A percentile compares a stretch with the other conserved stretches of the same genome.
These are phyloP conservation scores for Schizaphis graminum DNA, from an alignment of 2,888 invertebrate genomes.

Conservation along the genomic window DNA sequence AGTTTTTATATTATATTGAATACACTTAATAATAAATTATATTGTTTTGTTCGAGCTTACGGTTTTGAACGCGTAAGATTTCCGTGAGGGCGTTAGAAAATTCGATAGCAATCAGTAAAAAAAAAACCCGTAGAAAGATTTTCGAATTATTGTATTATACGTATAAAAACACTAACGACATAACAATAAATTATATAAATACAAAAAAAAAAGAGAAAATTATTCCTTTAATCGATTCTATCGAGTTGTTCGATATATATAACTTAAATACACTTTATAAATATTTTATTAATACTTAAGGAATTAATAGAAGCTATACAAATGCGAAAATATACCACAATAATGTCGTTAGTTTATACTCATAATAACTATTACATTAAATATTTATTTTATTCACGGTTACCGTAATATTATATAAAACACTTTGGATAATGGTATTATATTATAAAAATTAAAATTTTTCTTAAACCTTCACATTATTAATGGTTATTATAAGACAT, in stretches of 20 bases:
- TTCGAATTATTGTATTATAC: neutral
- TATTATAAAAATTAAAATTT: neutral
- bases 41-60: neutral
- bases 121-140: neutral
- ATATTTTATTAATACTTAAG: neutral
- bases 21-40: neutral
- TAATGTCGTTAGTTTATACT: neutral
- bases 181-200: neutral
- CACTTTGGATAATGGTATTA: neutral
- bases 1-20: neutral
- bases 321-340: neutral
- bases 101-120: neutral
- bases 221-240: neutral
- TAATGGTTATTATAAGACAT: neutral
- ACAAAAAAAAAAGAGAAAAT: neutral
- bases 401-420: neutral
- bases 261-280: neutral
- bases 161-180: neutral
- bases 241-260: neutral
- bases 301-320: neutral
- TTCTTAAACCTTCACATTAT: neutral
- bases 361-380: neutral
- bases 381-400: neutral
- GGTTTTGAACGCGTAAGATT: neutral
- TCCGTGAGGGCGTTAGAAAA: neutral